These are phyloP conservation scores for Anaspis maculata DNA, from an alignment of 2,888 invertebrate species.

Conservation along the genomic window DNA sequence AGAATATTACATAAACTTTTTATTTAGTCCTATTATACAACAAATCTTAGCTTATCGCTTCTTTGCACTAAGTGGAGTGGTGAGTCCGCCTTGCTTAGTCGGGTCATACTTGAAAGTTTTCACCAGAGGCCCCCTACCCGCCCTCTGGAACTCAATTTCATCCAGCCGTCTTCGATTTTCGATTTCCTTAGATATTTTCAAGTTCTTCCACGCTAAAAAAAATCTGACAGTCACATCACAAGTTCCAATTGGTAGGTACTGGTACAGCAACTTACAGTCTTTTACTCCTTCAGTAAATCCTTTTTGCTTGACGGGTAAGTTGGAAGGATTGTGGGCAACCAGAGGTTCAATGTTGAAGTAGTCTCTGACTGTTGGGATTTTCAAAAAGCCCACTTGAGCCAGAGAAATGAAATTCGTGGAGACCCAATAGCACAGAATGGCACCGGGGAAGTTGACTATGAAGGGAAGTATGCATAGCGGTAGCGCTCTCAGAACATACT, in stretches of 20 bases:
- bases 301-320: slow-evolving; percentile 61
- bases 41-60: slow-evolving; percentile 34
- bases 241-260: slow-evolving; percentile 5
- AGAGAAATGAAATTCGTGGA: slow-evolving; percentile 81
- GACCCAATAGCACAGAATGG: slow-evolving; percentile 84
- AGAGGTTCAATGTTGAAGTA: slow-evolving; percentile 68
- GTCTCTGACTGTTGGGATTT: slow-evolving; percentile 62
- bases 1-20: too few relatives aligned
- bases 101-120: slow-evolving; percentile 87
- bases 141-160: slow-evolving; percentile 68
- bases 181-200: slow-evolving; percentile 69
- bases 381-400: slow-evolving; percentile 68
- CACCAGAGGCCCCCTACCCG: slow-evolving; percentile 77
- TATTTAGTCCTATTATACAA: too few relatives aligned
- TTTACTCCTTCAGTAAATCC: slow-evolving; percentile 71
- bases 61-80: slow-evolving; percentile 45
- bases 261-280: slow-evolving; percentile 54
- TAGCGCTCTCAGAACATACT: slow-evolving; percentile 64
- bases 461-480: slow-evolving; percentile 78
- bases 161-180: slow-evolving; percentile 70
- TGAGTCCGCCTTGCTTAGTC: slow-evolving; percentile 44
- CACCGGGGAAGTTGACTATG: slow-evolving; percentile 80
- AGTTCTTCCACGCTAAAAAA: slow-evolving; percentile 66
- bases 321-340: slow-evolving; percentile 48
- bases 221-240: slow-evolving; percentile 5